A percentile compares a stretch with the other conserved stretches of the same genome.
phyloP scores from a whole-genome alignment of 1,140 invertebrate species.

The Anagrus nilaparvatae region DNA sequence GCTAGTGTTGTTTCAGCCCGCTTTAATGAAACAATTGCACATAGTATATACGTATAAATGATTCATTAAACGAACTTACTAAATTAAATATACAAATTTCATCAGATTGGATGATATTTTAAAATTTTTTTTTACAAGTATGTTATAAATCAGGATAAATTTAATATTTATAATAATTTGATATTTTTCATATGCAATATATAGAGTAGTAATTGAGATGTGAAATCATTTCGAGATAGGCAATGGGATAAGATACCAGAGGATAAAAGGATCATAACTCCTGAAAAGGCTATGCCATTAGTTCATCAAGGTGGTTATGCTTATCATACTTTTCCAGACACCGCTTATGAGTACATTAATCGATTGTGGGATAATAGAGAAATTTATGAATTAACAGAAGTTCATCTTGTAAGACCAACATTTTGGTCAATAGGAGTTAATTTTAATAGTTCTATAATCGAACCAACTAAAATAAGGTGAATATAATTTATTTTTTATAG shows the following conservation, averaged over 20 bases:
- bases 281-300: conserved; percentile 13
- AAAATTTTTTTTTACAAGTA: too few relatives aligned
- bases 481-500: too few relatives aligned
- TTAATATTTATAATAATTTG: too few relatives aligned
- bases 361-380: conserved; percentile 15
- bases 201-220: too few relatives aligned
- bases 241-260: conserved; percentile 15
- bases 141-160: too few relatives aligned
- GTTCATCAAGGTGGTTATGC: conserved; percentile 13
- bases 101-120: too few relatives aligned
- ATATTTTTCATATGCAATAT: too few relatives aligned
- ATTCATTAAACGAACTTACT: not conserved
- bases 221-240: too few relatives aligned
- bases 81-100: not conserved
- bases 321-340: conserved; percentile 17
- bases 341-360: conserved; percentile 15
- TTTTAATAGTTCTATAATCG: conserved; percentile 15
- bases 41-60: too few relatives aligned
- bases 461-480: conserved; percentile 16
- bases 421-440: conserved; percentile 13
- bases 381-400: conserved; percentile 19
- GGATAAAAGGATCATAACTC: conserved; percentile 4
- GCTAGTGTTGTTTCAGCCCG: too few relatives aligned
- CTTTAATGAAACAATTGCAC: not conserved
- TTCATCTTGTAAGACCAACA: not conserved